phyloP scores from a whole-genome alignment of 2,888 invertebrate species.

The Drosophila tanythrix region DNA sequence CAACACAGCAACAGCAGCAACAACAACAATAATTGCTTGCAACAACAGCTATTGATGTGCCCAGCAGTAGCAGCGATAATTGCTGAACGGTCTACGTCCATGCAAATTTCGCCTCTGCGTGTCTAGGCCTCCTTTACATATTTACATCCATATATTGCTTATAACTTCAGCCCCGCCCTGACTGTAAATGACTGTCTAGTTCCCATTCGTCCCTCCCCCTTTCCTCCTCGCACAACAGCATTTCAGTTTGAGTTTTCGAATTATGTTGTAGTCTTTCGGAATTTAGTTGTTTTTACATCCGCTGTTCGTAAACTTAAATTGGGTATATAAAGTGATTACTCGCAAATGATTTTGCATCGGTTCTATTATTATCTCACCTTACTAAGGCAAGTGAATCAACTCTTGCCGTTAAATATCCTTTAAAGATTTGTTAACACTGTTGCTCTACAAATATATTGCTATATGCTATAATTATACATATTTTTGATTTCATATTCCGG shows the following conservation, averaged over 20 bases:
- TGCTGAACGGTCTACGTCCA: constrained; percentile 56
- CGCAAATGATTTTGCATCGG: not conserved
- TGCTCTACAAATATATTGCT: not conserved
- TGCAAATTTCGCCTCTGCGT: constrained; percentile 70
- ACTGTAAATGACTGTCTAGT: constrained; percentile 2
- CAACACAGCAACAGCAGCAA: constrained; percentile 29
- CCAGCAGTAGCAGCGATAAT: constrained; percentile 66
- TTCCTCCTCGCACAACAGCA: not conserved
- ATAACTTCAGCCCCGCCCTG: constrained; percentile 8
- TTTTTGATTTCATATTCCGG: not conserved
- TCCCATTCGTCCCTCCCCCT: not conserved
- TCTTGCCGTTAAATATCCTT: not conserved
- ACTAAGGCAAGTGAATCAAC: not conserved
- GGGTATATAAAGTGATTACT: not conserved
- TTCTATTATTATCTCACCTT: not conserved
- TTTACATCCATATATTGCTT: constrained; percentile 1
- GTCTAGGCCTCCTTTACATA: constrained; percentile 48
- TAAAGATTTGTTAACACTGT: not conserved
- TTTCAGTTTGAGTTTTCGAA: constrained; percentile 31
- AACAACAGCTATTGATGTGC: constrained; percentile 58
- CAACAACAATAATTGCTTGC: constrained; percentile 8
- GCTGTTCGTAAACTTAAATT: not conserved
- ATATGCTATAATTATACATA: not conserved
- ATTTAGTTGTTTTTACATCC: constrained; percentile 27
- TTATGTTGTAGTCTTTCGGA: constrained; percentile 44